Conservation (phyloP, 2,797 vertebrate species). For the Carapus acus region DNA sequence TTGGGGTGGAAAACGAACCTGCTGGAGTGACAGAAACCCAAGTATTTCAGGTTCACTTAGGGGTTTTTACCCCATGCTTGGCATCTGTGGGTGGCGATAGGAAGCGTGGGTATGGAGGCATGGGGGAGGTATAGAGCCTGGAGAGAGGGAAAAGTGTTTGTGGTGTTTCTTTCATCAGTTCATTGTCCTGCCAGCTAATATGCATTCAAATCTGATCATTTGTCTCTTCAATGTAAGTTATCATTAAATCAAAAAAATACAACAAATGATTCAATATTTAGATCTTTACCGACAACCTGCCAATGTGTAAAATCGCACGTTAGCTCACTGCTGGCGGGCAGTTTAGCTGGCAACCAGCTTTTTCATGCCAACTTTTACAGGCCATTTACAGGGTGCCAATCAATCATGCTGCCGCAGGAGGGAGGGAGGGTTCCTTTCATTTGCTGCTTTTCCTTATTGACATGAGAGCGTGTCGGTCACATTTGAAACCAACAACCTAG, state of each 20-base stretch:
- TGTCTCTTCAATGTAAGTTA: too few species aligned
- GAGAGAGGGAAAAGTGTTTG: too few species aligned
- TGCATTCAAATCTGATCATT: too few species aligned
- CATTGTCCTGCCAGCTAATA: too few species aligned
- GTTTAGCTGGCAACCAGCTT: not conserved
- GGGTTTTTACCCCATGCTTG: not conserved
- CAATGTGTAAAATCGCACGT: too few species aligned
- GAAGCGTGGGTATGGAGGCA: slow-evolving; percentile 9
- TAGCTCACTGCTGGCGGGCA: too few species aligned
- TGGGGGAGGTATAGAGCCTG: slow-evolving; percentile 31
- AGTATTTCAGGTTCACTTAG: not conserved
- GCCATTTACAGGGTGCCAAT: not conserved
- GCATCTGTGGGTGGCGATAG: slow-evolving; percentile 15
- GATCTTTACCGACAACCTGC: too few species aligned
- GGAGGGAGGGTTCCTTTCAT: slow-evolving; percentile 4
- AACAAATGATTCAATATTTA: too few species aligned
- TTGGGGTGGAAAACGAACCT: slow-evolving; percentile 8
- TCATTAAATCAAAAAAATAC: too few species aligned
- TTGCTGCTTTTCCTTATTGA: not conserved
- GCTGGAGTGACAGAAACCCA: slow-evolving; percentile 11
- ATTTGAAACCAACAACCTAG: too few species aligned
- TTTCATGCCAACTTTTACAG: slow-evolving; percentile 4
- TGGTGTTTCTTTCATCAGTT: too few species aligned
- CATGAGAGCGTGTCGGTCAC: too few species aligned
- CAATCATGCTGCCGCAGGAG: not conserved